Evolutionary conservation across 2,888 invertebrate genomes (phyloP).

Genomic region (Platycnemis pennipes): DNA sequence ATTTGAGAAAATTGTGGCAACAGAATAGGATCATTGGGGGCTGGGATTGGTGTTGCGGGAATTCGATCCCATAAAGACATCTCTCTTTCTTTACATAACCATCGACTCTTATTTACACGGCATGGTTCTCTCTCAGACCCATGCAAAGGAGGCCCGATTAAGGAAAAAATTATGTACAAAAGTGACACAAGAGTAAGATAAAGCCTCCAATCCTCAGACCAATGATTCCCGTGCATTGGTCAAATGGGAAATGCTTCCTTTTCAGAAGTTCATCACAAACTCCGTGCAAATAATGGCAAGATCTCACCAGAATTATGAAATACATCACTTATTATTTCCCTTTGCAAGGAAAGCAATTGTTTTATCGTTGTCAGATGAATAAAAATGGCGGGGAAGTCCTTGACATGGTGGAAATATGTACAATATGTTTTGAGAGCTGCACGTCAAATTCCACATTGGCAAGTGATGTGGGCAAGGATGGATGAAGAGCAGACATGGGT

Average conservation of each 20-base stretch:
- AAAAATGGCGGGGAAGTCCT: background rate
- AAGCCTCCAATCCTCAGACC: background rate
- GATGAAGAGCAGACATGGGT: background rate
- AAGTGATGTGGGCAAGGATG: background rate
- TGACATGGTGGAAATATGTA: slow-evolving; percentile 48
- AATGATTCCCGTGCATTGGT: background rate
- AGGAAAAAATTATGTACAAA: slow-evolving; percentile 62
- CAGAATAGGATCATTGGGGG: slow-evolving; percentile 25
- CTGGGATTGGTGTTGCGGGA: slow-evolving; percentile 29
- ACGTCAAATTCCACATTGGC: slow-evolving; percentile 14
- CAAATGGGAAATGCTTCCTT: slow-evolving; percentile 33
- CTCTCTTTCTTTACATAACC: slow-evolving; percentile 6
- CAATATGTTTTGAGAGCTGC: background rate
- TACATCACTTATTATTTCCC: background rate
- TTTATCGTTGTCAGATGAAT: background rate
- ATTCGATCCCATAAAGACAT: slow-evolving; percentile 11
- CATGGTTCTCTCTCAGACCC: slow-evolving; percentile 20
- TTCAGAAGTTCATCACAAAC: slow-evolving; percentile 47
- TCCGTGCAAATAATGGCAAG: slow-evolving; percentile 41
- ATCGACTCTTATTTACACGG: slow-evolving; percentile 60
- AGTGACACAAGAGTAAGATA: slow-evolving; percentile 65
- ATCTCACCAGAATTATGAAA: slow-evolving; percentile 11
- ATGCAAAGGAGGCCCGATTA: slow-evolving; percentile 40
- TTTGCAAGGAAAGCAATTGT: background rate
- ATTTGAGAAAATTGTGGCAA: slow-evolving; percentile 54